A percentile compares a stretch with the other conserved stretches of the same genome.
phyloP scores from a whole-genome alignment of 2,797 vertebrate genomes.

The Emys orbicularis region DNA sequence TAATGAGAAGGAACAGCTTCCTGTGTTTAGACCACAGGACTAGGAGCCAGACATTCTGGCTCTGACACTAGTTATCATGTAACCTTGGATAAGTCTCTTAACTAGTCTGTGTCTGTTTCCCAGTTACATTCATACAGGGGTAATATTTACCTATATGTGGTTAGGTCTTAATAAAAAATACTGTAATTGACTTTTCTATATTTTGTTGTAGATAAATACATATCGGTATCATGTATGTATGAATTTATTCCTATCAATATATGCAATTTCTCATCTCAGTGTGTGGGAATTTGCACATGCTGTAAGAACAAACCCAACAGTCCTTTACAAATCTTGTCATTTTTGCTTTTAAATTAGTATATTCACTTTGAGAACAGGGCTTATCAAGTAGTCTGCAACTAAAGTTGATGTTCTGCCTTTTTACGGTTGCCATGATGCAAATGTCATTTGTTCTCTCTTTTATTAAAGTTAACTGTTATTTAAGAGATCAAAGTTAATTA shows the following conservation, averaged over 20 bases:
- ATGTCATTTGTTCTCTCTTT: slow-evolving; percentile 71
- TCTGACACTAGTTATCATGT: rapidly evolving
- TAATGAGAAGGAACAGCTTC: not conserved
- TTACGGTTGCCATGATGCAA: slow-evolving; percentile 70
- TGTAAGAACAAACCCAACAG: slow-evolving; percentile 54
- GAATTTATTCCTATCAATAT: slow-evolving; percentile 29
- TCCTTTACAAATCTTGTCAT: slow-evolving; percentile 65
- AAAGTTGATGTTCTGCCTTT: slow-evolving; percentile 71
- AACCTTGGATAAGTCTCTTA: slow-evolving; percentile 23
- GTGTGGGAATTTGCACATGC: slow-evolving; percentile 22
- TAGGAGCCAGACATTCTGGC: not conserved
- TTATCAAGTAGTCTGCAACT: slow-evolving; percentile 70
- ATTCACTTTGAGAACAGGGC: slow-evolving; percentile 66
- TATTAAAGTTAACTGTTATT: slow-evolving; percentile 79
- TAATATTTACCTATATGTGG: slow-evolving; percentile 67
- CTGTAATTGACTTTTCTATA: slow-evolving; percentile 62
- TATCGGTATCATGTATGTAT: slow-evolving; percentile 19
- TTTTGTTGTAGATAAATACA: slow-evolving; percentile 54
- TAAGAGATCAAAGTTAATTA: slow-evolving; percentile 82
- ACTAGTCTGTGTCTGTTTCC: slow-evolving; percentile 18
- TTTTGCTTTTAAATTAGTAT: slow-evolving; percentile 61
- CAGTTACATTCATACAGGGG: slow-evolving; percentile 43
- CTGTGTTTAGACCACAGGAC: not conserved
- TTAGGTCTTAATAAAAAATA: slow-evolving; percentile 41
- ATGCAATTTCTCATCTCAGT: slow-evolving; percentile 42